Conservation (phyloP, 2,113 vertebrate species). For the Leptosomus discolor region DNA sequence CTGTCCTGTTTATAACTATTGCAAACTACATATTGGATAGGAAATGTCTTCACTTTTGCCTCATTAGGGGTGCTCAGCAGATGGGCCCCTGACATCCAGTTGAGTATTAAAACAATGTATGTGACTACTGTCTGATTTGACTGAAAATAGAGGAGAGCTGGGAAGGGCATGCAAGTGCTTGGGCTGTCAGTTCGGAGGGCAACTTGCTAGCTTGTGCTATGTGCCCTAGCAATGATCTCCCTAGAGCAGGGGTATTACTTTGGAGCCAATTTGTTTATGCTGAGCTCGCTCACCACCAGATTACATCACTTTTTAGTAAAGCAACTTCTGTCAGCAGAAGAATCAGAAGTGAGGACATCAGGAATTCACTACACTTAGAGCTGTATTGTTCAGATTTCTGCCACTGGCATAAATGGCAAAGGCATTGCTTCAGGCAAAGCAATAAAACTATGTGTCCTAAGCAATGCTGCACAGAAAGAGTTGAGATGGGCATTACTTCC, state of each 20-base stretch:
- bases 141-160: background rate
- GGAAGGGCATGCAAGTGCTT: background rate
- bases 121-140: background rate
- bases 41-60: background rate
- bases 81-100: background rate
- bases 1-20: background rate
- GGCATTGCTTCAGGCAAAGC: background rate
- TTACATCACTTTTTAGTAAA: background rate
- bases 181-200: background rate
- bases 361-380: background rate
- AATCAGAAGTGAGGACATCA: background rate
- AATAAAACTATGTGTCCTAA: background rate
- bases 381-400: background rate
- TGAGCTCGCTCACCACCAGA: background rate
- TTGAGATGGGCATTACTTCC: background rate
- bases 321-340: background rate
- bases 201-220: fast-evolving
- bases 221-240: background rate
- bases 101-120: background rate
- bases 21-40: background rate
- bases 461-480: background rate
- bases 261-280: background rate
- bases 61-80: background rate
- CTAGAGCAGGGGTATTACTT: background rate
- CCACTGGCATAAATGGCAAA: background rate